Conservation (phyloP, 1,140 invertebrate species). For the Whitmania pigra region DNA sequence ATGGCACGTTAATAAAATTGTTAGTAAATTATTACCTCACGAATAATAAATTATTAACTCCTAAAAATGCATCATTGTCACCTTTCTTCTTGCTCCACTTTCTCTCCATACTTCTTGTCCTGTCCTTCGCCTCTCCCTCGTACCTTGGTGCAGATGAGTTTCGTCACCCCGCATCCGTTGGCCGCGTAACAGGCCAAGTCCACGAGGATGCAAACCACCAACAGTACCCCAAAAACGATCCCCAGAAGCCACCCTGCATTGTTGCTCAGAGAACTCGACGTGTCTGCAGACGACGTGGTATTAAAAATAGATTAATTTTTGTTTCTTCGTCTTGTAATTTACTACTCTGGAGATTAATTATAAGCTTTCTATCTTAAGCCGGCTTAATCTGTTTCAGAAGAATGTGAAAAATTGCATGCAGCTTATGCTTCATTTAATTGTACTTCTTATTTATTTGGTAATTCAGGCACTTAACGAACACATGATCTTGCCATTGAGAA, state of each 20-base stretch:
- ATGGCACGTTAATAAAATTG: too few relatives aligned
- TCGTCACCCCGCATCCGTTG: slow-evolving; percentile 38
- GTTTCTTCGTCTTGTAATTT: background rate
- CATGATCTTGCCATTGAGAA: too few relatives aligned
- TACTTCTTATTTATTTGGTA: too few relatives aligned
- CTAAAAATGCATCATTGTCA: background rate
- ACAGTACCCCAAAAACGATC: slow-evolving; percentile 57
- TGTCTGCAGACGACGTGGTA: background rate
- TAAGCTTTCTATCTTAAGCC: too few relatives aligned
- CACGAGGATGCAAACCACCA: slow-evolving; percentile 60
- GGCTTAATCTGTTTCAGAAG: too few relatives aligned
- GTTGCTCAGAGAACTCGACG: background rate
- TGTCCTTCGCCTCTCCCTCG: slow-evolving; percentile 3
- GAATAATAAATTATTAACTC: too few relatives aligned
- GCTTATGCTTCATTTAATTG: too few relatives aligned
- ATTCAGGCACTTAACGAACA: too few relatives aligned
- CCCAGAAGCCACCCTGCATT: slow-evolving; percentile 54
- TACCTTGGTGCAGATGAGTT: slow-evolving; percentile 21
- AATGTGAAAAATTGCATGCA: too few relatives aligned
- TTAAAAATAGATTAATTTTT: background rate
- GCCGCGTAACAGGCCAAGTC: slow-evolving; percentile 62
- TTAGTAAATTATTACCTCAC: too few relatives aligned
- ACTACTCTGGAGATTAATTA: too few relatives aligned
- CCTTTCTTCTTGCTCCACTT: slow-evolving; percentile 15
- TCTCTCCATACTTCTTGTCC: slow-evolving; percentile 13